phyloP scores from a whole-genome alignment of 2,888 invertebrate species.

The Cephus spinipes region DNA sequence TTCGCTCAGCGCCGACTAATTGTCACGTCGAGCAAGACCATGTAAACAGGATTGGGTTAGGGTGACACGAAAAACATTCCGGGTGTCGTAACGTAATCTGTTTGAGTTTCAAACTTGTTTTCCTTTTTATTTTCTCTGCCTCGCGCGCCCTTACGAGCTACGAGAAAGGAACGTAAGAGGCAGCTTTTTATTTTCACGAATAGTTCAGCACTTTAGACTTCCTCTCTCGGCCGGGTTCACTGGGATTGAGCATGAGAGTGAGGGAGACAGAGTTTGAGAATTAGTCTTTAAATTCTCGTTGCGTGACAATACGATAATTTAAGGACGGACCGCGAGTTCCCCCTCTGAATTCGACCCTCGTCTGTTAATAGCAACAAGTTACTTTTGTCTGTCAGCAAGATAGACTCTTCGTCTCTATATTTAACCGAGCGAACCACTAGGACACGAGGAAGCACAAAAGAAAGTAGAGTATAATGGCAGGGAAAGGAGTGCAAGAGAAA shows the following conservation, averaged over 20 bases:
- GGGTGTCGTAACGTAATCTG: background rate
- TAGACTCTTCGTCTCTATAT: constrained; percentile 22
- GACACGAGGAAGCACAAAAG: constrained; percentile 18
- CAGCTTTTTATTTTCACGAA: background rate
- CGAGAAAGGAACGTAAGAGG: background rate
- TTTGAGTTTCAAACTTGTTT: background rate
- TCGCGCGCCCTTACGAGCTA: background rate
- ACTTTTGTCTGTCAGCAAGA: constrained; percentile 44
- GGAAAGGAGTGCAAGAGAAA: constrained; percentile 11
- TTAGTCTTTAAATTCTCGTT: constrained; percentile 11
- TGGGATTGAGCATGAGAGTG: background rate
- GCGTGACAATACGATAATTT: constrained; percentile 19
- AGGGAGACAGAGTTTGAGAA: background rate
- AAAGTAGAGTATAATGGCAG: constrained; percentile 18
- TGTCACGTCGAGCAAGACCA: background rate
- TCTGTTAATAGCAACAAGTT: constrained; percentile 54
- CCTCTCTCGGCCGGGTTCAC: background rate
- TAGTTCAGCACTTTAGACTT: background rate
- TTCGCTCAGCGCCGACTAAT: background rate
- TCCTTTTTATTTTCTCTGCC: too few relatives aligned
- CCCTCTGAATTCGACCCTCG: constrained; percentile 33
- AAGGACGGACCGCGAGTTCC: background rate
- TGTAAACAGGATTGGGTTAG: background rate
- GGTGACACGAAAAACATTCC: background rate
- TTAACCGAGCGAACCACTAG: constrained; percentile 25